Evolutionary conservation across 2,888 invertebrate genomes (phyloP), one percentile per base, ranked within the genome.

Genomic region (Crioceris asparagi): DNA sequence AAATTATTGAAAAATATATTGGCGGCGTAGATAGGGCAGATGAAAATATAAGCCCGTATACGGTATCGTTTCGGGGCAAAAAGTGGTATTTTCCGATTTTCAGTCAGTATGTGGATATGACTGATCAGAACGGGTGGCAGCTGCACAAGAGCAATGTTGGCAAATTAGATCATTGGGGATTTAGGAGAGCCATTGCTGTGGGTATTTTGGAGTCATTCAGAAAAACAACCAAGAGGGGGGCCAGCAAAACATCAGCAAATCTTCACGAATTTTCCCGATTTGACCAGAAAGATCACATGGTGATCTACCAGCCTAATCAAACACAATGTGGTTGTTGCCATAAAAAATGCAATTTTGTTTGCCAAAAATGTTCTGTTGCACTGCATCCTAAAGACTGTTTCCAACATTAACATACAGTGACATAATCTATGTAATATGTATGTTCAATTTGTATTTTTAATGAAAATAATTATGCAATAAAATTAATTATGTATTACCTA

Each of bases 81-180:
- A 32, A 32, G 32, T 32, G 18, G 18, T 32, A 18, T 4, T 32
- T 32, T 17, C 32, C 32, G 17, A 16, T 32, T 17, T 32, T 32
- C 4, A 17, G 32, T 32, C n/a, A 17, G 17, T 17, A 18, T 18
- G 18, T 32, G 7, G 32, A 31, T 17, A 31, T 31, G 32, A n/a
- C 32, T 31, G 17, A 16, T 18, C 5, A 30, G 16, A 31, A 31
- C 16, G 16, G 15, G 16, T 31, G 31, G 23, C 23, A 23, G 23
- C 23, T 23, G 7, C 23, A 23, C 23, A 7, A n/a, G 7, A 23
- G n/a, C 7, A 23, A n/a, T n/a, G n/a, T 7, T 23, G 23, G 23
- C n/a, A 23, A 23, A 23, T n/a, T 23, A 23, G 23, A 23, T 23
- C 23, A 23, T 7, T 23, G 7, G 23, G 23, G 7, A n/a, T 23